Conservation (phyloP, 2,797 vertebrate genomes). For the Gila robusta region DNA sequence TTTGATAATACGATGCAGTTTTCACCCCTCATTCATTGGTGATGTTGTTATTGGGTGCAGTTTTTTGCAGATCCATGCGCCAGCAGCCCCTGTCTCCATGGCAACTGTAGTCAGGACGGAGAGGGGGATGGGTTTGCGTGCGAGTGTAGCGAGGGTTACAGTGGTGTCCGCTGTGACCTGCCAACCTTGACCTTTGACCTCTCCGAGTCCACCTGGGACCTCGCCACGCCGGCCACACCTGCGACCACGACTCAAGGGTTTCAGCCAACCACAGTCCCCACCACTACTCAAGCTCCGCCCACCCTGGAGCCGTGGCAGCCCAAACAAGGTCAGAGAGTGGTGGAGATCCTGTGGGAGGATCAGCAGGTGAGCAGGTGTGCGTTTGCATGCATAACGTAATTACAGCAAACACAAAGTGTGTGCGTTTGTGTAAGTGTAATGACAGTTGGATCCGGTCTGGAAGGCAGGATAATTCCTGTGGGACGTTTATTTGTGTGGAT, state of each 20-base stretch:
- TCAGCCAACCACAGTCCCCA: constrained; percentile 69
- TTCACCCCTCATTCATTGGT: constrained; percentile 18
- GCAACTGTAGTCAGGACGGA: constrained; percentile 88
- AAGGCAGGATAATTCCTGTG: constrained; percentile 30
- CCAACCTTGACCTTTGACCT: constrained; percentile 70
- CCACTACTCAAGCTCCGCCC: constrained; percentile 73
- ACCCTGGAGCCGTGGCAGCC: constrained; percentile 90
- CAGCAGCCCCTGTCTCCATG: constrained; percentile 97
- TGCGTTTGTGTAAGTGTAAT: background rate
- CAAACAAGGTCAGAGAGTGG: constrained; percentile 87
- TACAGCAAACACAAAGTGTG: background rate
- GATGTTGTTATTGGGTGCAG: constrained; percentile 74
- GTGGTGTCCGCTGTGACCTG: constrained; percentile 86
- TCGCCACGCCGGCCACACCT: constrained; percentile 73
- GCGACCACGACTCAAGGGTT: constrained; percentile 72
- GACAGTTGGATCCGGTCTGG: background rate
- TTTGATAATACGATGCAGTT: constrained; percentile 2
- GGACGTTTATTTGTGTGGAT: constrained; percentile 18
- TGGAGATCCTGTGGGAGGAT: constrained; percentile 92
- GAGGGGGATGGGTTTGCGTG: constrained; percentile 84
- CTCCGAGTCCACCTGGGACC: constrained; percentile 74
- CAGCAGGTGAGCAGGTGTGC: constrained; percentile 84
- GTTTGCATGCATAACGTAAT: constrained; percentile 4
- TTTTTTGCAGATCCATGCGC: constrained; percentile 91
- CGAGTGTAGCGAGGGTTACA: constrained; percentile 86